Base-by-base conservation (phyloP, 2,888 invertebrate genomes). In the Bursaphelenchus okinawaensis region DNA sequence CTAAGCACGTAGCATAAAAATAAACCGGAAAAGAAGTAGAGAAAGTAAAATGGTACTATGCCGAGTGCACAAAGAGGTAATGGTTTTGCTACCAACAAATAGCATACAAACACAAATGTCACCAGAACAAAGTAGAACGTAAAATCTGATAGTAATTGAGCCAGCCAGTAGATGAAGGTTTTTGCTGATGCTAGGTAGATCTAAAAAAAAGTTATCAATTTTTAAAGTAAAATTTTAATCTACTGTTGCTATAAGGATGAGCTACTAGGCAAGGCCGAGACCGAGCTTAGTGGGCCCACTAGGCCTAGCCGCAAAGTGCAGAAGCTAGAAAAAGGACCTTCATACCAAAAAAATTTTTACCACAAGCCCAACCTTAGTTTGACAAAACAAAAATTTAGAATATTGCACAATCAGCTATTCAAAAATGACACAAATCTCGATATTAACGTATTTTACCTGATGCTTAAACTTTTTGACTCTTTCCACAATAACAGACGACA, bases 401-500 rank as follows among this genome's bases (percentile, higher is more conserved):
- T 40, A 16, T 40, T 40, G 40, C 6, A 16, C n/a, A n/a, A 4
- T 3, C 3, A 40, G 12, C 1, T 40, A 6, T 40, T 1, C 6
- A 12, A 40, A 40, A 4, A 16, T 40, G 12, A 16, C 29, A 12
- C 8, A 29, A 12, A 4, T 40, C 40, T 12, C 40, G 6, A 4
- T 29, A 16, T 40, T 12, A 40, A n/a, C 40, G n/a, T 4, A 40
- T 40, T 26, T 23, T 19, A 56, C 27, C 27, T 56, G 56, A 24
- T 56, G 56, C 26, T 56, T 56, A 26, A 56, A 56, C 6, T 56
- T 56, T 19, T 23, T 56, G 4, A 23, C 19, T 24, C 56, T 23
- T 4, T 56, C 56, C 4, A n/a, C 26, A 4, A 56, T 27, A 4
- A 24, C 19, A 26, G 23, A n/a, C 1, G 56, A 24, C 2, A 56